These are phyloP conservation scores for Lagorchestes hirsutus DNA, from an alignment of 2,797 vertebrate genomes.

Conservation along the genomic window DNA sequence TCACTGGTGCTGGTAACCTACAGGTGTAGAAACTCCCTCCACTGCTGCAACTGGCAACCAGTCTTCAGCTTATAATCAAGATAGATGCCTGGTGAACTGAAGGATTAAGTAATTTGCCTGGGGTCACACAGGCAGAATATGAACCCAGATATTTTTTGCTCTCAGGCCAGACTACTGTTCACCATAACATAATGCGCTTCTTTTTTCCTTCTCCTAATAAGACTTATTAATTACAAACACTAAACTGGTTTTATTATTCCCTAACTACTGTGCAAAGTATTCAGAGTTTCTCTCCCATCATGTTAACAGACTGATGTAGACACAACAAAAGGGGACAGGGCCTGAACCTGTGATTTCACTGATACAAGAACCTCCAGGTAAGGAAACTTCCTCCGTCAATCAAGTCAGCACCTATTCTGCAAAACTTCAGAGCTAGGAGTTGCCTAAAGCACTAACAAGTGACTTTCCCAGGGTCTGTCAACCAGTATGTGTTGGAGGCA, in stretches of 20 bases:
- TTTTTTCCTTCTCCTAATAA: background rate
- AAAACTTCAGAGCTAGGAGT: background rate
- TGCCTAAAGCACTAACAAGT: background rate
- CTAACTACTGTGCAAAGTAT: background rate
- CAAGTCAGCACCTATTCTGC: background rate
- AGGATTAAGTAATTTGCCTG: background rate
- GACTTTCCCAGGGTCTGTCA: background rate
- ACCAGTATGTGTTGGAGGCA: too few species aligned
- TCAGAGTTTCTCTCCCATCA: background rate
- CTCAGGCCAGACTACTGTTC: background rate
- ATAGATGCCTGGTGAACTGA: background rate
- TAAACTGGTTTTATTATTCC: background rate
- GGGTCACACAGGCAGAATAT: background rate
- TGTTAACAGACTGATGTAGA: background rate
- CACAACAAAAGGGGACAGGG: background rate
- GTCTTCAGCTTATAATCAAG: background rate
- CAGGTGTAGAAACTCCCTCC: background rate
- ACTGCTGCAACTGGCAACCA: background rate
- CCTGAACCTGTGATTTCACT: background rate
- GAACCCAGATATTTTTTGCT: background rate
- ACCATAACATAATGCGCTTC: background rate
- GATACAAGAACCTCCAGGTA: background rate
- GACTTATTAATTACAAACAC: background rate
- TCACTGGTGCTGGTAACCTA: background rate
- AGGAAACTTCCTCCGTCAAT: background rate